These are phyloP conservation scores for Metallyticus violacea DNA, from an alignment of 2,888 invertebrate genomes.

Conservation along the genomic window DNA sequence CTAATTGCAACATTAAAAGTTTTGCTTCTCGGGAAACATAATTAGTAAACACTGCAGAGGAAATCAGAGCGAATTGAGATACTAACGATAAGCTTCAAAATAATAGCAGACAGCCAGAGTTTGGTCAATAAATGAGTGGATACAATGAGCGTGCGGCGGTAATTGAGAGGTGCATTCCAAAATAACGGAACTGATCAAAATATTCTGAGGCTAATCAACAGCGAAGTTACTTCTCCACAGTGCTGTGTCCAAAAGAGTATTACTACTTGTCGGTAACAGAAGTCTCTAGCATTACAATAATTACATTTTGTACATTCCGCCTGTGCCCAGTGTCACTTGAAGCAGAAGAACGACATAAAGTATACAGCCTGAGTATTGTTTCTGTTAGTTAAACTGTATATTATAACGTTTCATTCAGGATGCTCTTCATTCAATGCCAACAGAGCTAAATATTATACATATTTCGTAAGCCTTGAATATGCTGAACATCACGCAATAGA, in stretches of 20 bases:
- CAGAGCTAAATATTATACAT: too few relatives aligned
- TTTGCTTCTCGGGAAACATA: not conserved
- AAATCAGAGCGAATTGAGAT: not conserved
- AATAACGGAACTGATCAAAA: not conserved
- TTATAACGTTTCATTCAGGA: too few relatives aligned
- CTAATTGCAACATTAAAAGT: too few relatives aligned
- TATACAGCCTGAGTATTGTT: too few relatives aligned
- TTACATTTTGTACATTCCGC: conserved; percentile 1
- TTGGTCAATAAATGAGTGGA: not conserved
- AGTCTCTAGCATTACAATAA: not conserved
- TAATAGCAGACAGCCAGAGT: not conserved
- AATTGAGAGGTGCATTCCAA: not conserved
- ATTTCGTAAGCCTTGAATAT: too few relatives aligned
- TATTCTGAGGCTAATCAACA: not conserved
- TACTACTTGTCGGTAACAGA: not conserved
- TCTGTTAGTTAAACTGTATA: too few relatives aligned
- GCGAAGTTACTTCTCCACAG: not conserved
- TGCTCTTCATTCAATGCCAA: too few relatives aligned
- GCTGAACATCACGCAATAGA: too few relatives aligned
- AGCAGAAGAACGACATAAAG: not conserved
- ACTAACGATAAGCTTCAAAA: not conserved
- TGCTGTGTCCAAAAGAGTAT: not conserved
- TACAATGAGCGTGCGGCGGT: not conserved
- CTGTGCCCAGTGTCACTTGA: not conserved
- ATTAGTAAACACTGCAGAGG: not conserved